Evolutionary conservation across 2,888 invertebrate genomes (phyloP).

Genomic region (Rosalia funebris): DNA sequence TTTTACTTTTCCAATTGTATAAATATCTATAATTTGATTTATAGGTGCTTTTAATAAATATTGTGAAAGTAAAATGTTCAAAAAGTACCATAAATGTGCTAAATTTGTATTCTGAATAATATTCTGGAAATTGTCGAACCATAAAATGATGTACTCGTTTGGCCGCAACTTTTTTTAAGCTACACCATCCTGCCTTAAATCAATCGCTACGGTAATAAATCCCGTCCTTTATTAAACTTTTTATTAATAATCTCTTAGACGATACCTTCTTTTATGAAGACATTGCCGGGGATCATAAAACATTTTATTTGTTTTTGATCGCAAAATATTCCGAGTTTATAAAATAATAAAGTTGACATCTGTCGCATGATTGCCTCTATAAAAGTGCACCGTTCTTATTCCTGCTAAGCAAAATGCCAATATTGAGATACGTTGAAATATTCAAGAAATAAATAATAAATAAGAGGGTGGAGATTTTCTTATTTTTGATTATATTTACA

Average conservation of each 20-base stretch:
- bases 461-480: not conserved
- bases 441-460: conserved; percentile 8
- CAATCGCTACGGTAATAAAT: conserved; percentile 4
- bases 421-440: conserved; percentile 20
- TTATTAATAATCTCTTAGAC: conserved; percentile 18
- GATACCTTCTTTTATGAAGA: conserved; percentile 28
- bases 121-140: too few relatives aligned
- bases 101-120: too few relatives aligned
- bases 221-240: conserved; percentile 16
- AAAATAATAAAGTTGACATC: conserved; percentile 52
- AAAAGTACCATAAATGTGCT: too few relatives aligned
- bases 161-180: too few relatives aligned
- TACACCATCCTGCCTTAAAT: not conserved
- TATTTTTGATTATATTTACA: too few relatives aligned
- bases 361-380: conserved; percentile 50
- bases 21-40: too few relatives aligned
- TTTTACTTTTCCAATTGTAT: too few relatives aligned
- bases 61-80: too few relatives aligned
- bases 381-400: conserved; percentile 45
- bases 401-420: conserved; percentile 16
- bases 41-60: too few relatives aligned
- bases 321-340: conserved; percentile 47
- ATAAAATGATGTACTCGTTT: too few relatives aligned
- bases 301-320: conserved; percentile 51
- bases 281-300: conserved; percentile 33